A percentile compares a stretch with the other conserved stretches of the same genome.
Evolutionary conservation across 2,113 vertebrate genomes (phyloP).

Genomic region (Mustela nigripes): DNA sequence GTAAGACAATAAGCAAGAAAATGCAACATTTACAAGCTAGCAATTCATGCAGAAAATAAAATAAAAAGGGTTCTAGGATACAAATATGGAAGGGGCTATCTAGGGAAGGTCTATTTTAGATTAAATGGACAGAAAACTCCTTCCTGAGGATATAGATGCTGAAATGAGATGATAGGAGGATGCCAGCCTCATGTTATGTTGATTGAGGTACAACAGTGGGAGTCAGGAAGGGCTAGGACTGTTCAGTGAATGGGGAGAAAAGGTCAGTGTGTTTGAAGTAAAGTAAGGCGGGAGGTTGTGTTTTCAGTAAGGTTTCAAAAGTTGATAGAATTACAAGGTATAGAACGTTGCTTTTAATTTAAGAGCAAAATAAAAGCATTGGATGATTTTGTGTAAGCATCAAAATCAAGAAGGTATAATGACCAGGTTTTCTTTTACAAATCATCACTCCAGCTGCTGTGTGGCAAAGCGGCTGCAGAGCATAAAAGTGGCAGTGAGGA

Average conservation of each 20-base stretch:
- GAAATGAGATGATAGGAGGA: rapidly evolving
- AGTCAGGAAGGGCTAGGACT: too few species aligned
- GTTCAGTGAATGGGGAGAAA: background rate
- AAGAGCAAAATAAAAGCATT: background rate
- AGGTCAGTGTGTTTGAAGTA: rapidly evolving
- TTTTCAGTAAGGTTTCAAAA: background rate
- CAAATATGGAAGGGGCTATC: rapidly evolving
- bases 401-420: too few species aligned
- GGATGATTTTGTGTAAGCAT: background rate
- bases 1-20: background rate
- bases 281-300: rapidly evolving
- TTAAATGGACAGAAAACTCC: background rate
- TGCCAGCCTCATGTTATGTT: background rate
- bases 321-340: rapidly evolving
- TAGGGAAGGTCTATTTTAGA: background rate
- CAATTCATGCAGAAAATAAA: background rate
- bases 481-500: rapidly evolving
- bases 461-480: rapidly evolving
- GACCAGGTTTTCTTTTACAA: background rate
- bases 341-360: background rate
- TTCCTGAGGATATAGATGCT: background rate
- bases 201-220: background rate
- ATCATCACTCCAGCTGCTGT: background rate
- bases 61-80: background rate
- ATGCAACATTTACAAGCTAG: background rate